Evolutionary conservation across 2,797 vertebrate genomes (phyloP).

Genomic region (Sciaenops ocellatus): DNA sequence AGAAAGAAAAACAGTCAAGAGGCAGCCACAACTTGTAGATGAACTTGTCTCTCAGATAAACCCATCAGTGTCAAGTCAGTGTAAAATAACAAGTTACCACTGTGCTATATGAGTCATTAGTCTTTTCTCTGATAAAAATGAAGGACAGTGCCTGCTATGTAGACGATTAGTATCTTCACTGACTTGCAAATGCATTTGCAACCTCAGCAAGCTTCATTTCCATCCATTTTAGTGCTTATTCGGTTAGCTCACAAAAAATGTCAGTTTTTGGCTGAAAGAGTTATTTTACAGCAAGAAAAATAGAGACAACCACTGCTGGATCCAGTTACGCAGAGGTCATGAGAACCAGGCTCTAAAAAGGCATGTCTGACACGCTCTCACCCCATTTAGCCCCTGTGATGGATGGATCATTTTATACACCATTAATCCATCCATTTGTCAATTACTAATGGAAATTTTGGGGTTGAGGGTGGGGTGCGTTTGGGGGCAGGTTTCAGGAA

Average conservation of each 20-base stretch:
- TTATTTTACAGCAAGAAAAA: constrained; percentile 7
- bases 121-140: background rate
- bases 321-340: constrained; percentile 56
- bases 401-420: constrained; percentile 80
- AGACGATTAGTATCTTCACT: background rate
- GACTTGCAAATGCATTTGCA: background rate
- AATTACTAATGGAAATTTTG: constrained; percentile 78
- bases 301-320: constrained; percentile 21
- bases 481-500: constrained; percentile 53
- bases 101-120: background rate
- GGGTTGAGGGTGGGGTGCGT: constrained; percentile 28
- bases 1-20: background rate
- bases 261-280: background rate
- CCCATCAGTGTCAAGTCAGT: background rate
- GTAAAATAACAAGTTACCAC: too few species aligned
- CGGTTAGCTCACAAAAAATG: background rate
- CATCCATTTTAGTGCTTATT: background rate
- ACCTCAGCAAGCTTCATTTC: background rate
- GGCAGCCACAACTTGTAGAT: background rate
- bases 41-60: background rate
- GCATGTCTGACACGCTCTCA: constrained; percentile 67
- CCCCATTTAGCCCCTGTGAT: constrained; percentile 73
- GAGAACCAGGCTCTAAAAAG: constrained; percentile 52
- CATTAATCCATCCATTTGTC: constrained; percentile 82
- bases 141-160: background rate